A percentile compares a stretch with the other conserved stretches of the same genome.
Evolutionary conservation across 30 jellyfish, hydroid and myxozoan species (phyloP).

Genomic region (Pelagia noctiluca): DNA sequence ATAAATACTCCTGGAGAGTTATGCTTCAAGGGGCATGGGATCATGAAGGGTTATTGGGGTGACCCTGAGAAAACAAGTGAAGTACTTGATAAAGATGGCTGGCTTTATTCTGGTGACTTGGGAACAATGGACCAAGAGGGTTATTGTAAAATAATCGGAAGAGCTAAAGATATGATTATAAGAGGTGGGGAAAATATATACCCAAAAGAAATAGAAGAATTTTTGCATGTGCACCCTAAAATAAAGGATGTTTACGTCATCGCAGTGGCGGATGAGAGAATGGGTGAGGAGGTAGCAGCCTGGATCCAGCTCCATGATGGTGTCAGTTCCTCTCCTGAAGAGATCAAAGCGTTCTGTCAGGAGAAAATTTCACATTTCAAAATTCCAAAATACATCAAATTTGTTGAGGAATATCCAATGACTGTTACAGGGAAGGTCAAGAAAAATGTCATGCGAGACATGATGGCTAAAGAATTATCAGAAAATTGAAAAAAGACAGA

Average conservation of each 20-base stretch:
- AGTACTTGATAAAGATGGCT: slow-evolving; percentile 74
- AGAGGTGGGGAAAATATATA: slow-evolving; percentile 96
- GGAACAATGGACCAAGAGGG: slow-evolving; percentile 87
- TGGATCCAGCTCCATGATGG: slow-evolving; percentile 75
- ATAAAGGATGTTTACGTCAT: slow-evolving; percentile 92
- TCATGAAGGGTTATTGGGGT: slow-evolving; percentile 92
- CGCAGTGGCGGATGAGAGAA: slow-evolving; percentile 86
- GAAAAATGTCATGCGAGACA: slow-evolving; percentile 65
- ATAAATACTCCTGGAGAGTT: slow-evolving; percentile 82
- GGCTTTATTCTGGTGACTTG: slow-evolving; percentile 93
- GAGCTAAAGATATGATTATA: slow-evolving; percentile 93
- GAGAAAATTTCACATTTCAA: slow-evolving; percentile 73
- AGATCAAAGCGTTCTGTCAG: slow-evolving; percentile 53
- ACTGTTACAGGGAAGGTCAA: slow-evolving; percentile 91
- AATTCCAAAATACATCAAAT: slow-evolving; percentile 77
- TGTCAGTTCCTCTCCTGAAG: slow-evolving; percentile 18
- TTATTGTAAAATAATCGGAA: slow-evolving; percentile 78
- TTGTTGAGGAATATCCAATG: slow-evolving; percentile 83
- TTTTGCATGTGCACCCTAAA: slow-evolving; percentile 80
- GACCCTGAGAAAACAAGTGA: slow-evolving; percentile 82
- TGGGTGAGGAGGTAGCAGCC: slow-evolving; percentile 94
- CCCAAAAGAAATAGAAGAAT: slow-evolving; percentile 92
- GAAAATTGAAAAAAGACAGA: background rate
- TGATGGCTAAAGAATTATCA: slow-evolving; percentile 36
- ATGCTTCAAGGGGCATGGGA: slow-evolving; percentile 90